Evolutionary conservation across 2,113 vertebrate species (phyloP), one percentile per base, ranked within the genome.

Genomic region (Thinocorus orbignyianus): DNA sequence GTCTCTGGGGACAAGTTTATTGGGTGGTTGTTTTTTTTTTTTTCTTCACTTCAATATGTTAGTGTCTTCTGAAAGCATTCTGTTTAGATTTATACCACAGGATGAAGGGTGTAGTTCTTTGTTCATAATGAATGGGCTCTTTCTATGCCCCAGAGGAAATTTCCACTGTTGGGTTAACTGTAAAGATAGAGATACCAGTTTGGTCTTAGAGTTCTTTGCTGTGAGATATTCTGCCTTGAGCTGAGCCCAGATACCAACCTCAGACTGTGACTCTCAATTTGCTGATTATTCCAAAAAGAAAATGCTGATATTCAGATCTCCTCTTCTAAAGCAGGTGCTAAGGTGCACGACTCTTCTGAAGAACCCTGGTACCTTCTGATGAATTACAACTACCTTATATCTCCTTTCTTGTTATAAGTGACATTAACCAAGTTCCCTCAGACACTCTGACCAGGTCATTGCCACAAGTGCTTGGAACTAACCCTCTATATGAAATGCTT

Each of bases 171-270:
- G 11, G 16, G 8, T 58, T 70, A 44, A 20, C 39, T 33, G 17
- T 76, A 5, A 31, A 79, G 44, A 31, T 80, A 30, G 8, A 69
- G 26, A 7, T 55, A 16, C 17, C 12, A 44, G 7, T 69, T 37
- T 49, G 22, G 15, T 28, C 22, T 31, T n/a, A 4, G 14, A 60
- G 39, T 60, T 86, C n/a, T 66, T 68, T 76, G 26, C 86, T 88
- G 10, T 22, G 54, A 41, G 14, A 20, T 73, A 5, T 17, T 90
- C 8, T 60, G 70, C 41, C 37, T 74, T n/a, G 20, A 16, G 48
- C 52, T 11, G 24, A 85, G 39, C 48, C 23, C 12, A 6, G 19
- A 6, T 31, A 8, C 1, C 0, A 0, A 0, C 31, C 66, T 78
- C 31, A 54, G 26, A 11, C 28, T 73, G n/a, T 62, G 37, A 5